phyloP scores from a whole-genome alignment of 2,113 vertebrate genomes.

The Odobenus rosmarus region DNA sequence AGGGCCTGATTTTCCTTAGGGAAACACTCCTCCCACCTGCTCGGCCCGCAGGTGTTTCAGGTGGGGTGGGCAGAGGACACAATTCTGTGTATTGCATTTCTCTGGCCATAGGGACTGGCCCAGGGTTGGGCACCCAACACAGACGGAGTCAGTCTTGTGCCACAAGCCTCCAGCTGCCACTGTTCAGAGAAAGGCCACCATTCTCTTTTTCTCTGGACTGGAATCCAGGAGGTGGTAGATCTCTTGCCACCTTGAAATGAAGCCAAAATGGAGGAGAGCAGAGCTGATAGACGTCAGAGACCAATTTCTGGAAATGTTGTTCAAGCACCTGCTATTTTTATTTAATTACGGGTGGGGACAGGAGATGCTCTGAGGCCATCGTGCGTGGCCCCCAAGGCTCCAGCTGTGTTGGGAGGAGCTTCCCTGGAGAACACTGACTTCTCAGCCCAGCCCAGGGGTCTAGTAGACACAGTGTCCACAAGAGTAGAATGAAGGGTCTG shows the following conservation, averaged over 20 bases:
- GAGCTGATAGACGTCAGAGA: neutral
- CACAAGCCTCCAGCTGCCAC: neutral
- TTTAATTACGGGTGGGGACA: neutral
- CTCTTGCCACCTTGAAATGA: neutral
- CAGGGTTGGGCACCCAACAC: neutral
- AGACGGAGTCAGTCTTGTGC: neutral
- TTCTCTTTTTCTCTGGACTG: neutral
- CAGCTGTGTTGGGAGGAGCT: neutral
- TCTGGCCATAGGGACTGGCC: neutral
- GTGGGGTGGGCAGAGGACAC: rapidly evolving
- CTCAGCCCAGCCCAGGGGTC: neutral
- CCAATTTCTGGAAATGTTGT: neutral
- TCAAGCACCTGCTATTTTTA: neutral
- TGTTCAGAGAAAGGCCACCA: neutral
- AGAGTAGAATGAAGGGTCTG: neutral
- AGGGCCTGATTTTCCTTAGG: neutral
- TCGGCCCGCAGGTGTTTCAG: neutral
- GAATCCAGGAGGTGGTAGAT: neutral
- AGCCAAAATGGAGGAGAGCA: neutral
- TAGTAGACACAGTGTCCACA: neutral
- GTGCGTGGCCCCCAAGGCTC: neutral
- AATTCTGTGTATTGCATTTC: neutral
- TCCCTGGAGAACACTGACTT: neutral
- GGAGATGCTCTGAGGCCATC: neutral
- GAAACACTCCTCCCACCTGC: neutral